phyloP scores from a whole-genome alignment of 2,888 invertebrate genomes.

The Ichneumon xanthorius region DNA sequence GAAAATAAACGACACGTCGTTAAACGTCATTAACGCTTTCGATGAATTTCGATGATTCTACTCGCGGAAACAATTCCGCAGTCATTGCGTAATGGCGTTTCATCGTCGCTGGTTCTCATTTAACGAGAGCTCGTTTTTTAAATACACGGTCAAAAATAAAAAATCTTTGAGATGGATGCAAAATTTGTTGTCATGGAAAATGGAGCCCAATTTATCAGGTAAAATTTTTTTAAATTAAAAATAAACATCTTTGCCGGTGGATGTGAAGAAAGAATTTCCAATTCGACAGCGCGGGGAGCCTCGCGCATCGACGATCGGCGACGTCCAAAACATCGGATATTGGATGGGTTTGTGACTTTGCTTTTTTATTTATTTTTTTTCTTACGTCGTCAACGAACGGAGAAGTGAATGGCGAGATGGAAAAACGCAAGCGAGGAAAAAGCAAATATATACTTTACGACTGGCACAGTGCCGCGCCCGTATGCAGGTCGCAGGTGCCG shows the following conservation, averaged over 20 bases:
- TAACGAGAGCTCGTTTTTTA: neutral
- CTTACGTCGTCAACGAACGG: slow-evolving; percentile 30
- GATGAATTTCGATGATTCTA: neutral
- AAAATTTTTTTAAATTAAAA: no score
- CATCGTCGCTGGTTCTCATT: neutral
- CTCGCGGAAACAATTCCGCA: neutral
- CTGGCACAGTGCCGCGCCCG: slow-evolving; percentile 17
- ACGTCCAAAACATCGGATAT: slow-evolving; percentile 67
- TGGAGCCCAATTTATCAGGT: neutral
- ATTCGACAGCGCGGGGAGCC: slow-evolving; percentile 37
- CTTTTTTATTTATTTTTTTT: neutral
- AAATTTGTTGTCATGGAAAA: neutral
- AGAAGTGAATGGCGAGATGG: neutral
- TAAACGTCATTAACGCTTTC: neutral
- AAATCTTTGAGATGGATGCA: no score
- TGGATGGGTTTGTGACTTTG: slow-evolving; percentile 55
- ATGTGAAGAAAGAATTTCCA: slow-evolving; percentile 58
- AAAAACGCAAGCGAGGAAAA: slow-evolving; percentile 35
- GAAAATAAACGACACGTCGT: neutral
- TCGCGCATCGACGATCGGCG: slow-evolving; percentile 33
- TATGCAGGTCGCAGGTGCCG: slow-evolving; percentile 73
- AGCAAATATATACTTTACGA: slow-evolving; percentile 69
- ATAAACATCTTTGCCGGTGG: neutral
- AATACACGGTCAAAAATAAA: neutral
- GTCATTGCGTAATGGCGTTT: neutral